Evolutionary conservation across 35 echinoderm and acorn worm genomes (phyloP), one percentile per base, ranked within the genome.

Genomic region (Diadema setosum): DNA sequence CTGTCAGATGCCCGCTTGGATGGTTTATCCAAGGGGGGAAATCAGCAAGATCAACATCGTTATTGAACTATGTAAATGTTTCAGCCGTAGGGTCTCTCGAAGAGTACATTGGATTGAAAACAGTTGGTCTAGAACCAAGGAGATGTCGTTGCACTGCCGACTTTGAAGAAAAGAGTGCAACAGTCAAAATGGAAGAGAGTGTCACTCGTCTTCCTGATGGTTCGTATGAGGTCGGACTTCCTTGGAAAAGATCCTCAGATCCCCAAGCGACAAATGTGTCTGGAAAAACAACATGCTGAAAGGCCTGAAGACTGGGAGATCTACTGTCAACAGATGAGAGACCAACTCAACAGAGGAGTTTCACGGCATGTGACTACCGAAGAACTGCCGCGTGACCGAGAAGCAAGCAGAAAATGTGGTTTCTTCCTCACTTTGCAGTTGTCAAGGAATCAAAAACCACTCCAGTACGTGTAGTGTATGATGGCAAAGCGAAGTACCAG

Each of bases 361-460:
- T 84, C 92, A 41, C 80, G 64, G 0, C 29, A 50, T 58, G 65
- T 94, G 11, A 46, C 80, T 17, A 81, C 89, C 15, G 87, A 90
- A 80, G 92, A 94, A 45, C 23, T 90, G 30, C 80, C 69, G 84
- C 81, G 44, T 78, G 92, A 94, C 82, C 41, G 83, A 57, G 49
- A 67, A 6, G 50, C 16, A 74, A 82, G 87, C 8, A 94, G 49
- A 48, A 90, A 44, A 94, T 94, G 87, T 94, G 92, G 92, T 90
- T 94, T 59, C 65, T 90, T 25, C 92, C 92, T 21, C 92, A 94
- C 35, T 94, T 94, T 70, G 87, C 92, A 32, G 87, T 90, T 14
- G 82, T 30, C 58, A 94, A 94, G 65, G 92, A 94, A 18, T 90
- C 91, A 14, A 86, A 58, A 40, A 86, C 92, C 1, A 94, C 92